Percentiles rank a stretch among this genome's conserved stretches.
Conservation (phyloP, 2,113 vertebrate genomes). For the Dendrocopos noguchii region DNA sequence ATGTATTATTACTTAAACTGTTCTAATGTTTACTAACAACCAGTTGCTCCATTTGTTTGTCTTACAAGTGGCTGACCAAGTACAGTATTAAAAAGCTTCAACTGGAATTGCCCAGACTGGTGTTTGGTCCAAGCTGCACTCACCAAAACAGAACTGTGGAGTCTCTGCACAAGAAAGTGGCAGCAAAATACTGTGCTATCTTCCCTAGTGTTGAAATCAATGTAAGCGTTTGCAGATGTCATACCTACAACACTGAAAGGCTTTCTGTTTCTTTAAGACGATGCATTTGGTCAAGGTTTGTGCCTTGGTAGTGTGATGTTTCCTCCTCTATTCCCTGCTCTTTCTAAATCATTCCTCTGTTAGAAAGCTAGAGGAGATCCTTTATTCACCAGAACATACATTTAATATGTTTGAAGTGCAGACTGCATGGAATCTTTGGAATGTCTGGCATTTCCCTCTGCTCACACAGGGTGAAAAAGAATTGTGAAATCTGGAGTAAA, state of each 20-base stretch:
- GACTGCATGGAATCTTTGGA: neutral
- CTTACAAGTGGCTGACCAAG: slow-evolving; percentile 80
- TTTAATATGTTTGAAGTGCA: neutral
- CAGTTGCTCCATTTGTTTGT: neutral
- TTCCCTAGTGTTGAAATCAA: slow-evolving; percentile 80
- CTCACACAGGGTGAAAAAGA: neutral
- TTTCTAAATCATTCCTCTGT: neutral
- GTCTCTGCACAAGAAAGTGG: slow-evolving; percentile 49
- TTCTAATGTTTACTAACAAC: neutral
- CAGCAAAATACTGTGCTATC: slow-evolving; percentile 75
- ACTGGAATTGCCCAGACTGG: slow-evolving; percentile 76
- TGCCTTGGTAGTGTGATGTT: neutral
- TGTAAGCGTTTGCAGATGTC: slow-evolving; percentile 66
- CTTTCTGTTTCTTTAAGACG: neutral
- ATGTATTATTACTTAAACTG: neutral
- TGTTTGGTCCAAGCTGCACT: slow-evolving; percentile 76
- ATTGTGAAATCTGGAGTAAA: neutral
- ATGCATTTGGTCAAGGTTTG: neutral
- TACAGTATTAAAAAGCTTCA: slow-evolving; percentile 80
- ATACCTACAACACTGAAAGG: neutral
- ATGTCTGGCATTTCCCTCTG: neutral
- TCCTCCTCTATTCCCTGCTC: neutral
- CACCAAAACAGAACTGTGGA: slow-evolving; percentile 70
- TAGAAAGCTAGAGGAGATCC: neutral
- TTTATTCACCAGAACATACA: neutral